These are phyloP conservation scores for Bubo scandiacus DNA, from an alignment of 2,113 vertebrate genomes.

Conservation along the genomic window DNA sequence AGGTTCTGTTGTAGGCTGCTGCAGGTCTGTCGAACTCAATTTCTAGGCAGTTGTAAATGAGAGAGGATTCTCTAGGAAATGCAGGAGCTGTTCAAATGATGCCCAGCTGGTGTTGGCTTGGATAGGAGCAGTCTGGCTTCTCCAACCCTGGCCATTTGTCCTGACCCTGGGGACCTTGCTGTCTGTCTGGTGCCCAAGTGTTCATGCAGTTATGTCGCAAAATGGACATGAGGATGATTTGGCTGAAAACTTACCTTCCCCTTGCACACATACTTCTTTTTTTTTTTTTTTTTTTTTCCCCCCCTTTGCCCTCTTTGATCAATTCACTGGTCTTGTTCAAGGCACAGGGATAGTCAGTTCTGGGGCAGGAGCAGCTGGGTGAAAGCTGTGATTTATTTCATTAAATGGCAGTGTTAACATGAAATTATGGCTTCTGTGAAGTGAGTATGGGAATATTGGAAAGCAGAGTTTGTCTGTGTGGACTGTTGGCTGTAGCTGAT, in stretches of 20 bases:
- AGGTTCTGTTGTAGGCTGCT: not conserved
- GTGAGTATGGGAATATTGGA: not conserved
- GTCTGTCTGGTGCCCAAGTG: not conserved
- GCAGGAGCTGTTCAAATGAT: not conserved
- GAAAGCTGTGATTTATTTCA: not conserved
- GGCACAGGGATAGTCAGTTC: no score
- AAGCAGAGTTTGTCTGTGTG: not conserved
- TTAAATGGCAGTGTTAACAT: not conserved
- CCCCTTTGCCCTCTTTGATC: not conserved
- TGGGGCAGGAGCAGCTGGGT: not conserved
- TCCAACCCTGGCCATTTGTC: not conserved
- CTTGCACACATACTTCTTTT: not conserved
- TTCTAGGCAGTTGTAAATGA: not conserved
- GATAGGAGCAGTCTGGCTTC: not conserved
- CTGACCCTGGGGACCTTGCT: not conserved
- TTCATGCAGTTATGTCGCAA: accelerated
- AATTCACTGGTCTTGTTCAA: not conserved
- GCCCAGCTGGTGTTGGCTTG: not conserved
- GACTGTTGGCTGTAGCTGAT: not conserved
- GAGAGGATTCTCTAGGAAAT: not conserved
- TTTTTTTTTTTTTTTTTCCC: accelerated
- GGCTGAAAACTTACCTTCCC: not conserved
- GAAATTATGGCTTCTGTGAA: not conserved
- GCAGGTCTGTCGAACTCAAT: not conserved
- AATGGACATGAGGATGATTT: not conserved